phyloP scores from a whole-genome alignment of 1,140 invertebrate genomes.

The Aphelinus certus region DNA sequence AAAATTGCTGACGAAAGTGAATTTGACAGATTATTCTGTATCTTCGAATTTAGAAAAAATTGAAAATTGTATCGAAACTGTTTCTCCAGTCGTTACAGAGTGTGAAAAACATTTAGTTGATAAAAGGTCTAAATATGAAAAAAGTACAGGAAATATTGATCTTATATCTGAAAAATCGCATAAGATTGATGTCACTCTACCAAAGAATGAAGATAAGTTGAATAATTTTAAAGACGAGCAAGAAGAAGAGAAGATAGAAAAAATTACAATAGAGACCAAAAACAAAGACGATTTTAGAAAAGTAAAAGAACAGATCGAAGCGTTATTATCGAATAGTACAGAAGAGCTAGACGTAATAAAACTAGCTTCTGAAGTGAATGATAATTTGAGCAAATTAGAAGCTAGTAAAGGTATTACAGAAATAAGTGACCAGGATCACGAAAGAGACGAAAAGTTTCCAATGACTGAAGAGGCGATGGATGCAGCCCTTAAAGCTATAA shows the following conservation, averaged over 20 bases:
- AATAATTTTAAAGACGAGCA: no score
- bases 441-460: not conserved
- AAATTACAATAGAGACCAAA: no score
- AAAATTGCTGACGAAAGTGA: not conserved
- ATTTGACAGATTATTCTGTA: not conserved
- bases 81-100: no score
- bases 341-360: not conserved
- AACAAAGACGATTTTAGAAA: not conserved
- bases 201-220: no score
- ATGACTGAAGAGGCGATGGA: not conserved
- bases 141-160: no score
- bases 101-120: no score
- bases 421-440: not conserved
- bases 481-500: not conserved
- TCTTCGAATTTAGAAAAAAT: no score
- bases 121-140: no score
- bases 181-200: no score
- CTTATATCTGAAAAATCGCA: no score
- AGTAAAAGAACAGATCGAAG: conserved; percentile 6
- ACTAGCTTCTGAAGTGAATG: conserved; percentile 10
- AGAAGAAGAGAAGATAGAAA: no score
- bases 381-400: conserved; percentile 9
- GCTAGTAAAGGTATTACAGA: not conserved
- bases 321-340: conserved; percentile 18
- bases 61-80: no score